phyloP scores from a whole-genome alignment of 30 jellyfish, hydroid and myxozoan genomes.

The Phacellophora camtschatica region DNA sequence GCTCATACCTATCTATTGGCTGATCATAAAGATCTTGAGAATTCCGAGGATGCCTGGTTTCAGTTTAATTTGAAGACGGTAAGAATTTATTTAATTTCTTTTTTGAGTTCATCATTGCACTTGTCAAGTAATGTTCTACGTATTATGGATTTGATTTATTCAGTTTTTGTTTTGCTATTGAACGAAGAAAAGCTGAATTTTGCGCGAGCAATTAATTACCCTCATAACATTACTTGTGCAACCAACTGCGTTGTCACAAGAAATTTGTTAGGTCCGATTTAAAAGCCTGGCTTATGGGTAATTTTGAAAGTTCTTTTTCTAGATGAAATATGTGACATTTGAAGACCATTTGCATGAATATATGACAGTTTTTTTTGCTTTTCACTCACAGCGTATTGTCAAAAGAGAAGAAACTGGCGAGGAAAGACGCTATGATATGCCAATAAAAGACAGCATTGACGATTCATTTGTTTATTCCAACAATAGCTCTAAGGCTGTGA shows the following conservation, averaged over 20 bases:
- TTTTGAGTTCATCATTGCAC: too few species aligned
- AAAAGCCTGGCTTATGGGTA: background rate
- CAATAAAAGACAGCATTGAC: background rate
- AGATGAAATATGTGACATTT: background rate
- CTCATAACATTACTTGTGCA: background rate
- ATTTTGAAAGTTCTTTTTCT: too few species aligned
- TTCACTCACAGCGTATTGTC: constrained; percentile 25
- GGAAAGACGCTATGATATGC: background rate
- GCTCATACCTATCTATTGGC: background rate
- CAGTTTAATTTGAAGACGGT: constrained; percentile 21
- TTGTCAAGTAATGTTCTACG: too few species aligned
- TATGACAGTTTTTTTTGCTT: background rate
- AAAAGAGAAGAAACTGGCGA: background rate
- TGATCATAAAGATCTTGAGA: background rate
- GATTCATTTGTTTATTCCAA: background rate
- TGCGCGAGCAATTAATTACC: too few species aligned
- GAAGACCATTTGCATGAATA: background rate
- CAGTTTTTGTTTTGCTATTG: too few species aligned
- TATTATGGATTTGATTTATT: too few species aligned
- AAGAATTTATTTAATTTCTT: background rate
- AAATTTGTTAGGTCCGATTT: background rate
- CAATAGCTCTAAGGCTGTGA: background rate
- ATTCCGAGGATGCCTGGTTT: background rate
- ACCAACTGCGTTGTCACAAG: background rate
- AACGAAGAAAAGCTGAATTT: too few species aligned